These are phyloP conservation scores for Dryocosmus kuriphilus DNA, from an alignment of 2,888 invertebrate genomes.

Conservation along the genomic window DNA sequence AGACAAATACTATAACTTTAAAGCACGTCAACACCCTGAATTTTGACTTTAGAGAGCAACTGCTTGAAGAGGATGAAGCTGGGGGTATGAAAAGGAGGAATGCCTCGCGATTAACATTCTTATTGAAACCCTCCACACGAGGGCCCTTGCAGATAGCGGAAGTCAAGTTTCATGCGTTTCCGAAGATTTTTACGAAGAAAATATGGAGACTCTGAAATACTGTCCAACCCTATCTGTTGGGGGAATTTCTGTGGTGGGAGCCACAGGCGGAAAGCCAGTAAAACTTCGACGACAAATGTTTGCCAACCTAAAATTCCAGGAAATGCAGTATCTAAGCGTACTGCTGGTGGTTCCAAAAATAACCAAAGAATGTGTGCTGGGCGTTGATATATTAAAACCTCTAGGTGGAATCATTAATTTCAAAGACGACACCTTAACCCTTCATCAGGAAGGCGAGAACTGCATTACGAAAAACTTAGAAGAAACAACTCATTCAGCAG, in stretches of 20 bases:
- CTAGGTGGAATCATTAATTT: background rate
- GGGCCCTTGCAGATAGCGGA: background rate
- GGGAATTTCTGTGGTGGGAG: background rate
- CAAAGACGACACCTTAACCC: background rate
- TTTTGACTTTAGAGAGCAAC: background rate
- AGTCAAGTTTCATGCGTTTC: no score
- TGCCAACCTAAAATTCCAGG: no score
- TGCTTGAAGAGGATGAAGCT: background rate
- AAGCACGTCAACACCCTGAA: background rate
- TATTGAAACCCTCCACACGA: background rate
- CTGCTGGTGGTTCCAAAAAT: background rate
- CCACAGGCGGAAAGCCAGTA: background rate
- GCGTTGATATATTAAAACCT: background rate
- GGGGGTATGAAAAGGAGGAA: no score
- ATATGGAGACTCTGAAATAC: rapidly evolving
- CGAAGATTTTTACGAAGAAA: background rate
- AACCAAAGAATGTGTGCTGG: background rate
- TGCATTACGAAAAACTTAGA: background rate
- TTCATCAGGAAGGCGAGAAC: background rate
- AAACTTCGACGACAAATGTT: background rate
- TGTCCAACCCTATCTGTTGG: background rate
- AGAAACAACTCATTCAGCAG: background rate
- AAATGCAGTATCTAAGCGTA: background rate
- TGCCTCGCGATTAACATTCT: background rate
- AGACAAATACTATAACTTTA: background rate